Evolutionary conservation across 2,797 vertebrate genomes (phyloP), one percentile per base, ranked within the genome.

Genomic region (Manis javanica): DNA sequence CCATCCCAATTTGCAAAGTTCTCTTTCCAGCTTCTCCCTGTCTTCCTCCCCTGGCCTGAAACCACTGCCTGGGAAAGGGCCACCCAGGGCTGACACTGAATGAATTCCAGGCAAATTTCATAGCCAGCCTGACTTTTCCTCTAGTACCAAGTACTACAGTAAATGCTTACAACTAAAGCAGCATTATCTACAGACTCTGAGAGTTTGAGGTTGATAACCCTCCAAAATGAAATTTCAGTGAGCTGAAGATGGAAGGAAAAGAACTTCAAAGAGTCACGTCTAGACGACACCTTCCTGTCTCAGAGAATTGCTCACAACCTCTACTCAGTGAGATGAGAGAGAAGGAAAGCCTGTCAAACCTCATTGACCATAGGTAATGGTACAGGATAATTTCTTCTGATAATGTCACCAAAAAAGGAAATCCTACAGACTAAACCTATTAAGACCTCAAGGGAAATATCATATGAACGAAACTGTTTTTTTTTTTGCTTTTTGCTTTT

Each of bases 401-500:
- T 99, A 99, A 98, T 98, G 98, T 98, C 98, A 98, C 98, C 96
- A 91, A 97, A 98, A 98, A 98, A 98, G 99, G 99, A 99, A 99
- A 99, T 98, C 98, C 98, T 97, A 98, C 98, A 99, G 99, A 99
- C 99, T 98, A 99, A 99, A 99, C 98, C 98, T 96, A 99, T 99
- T 99, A 99, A 97, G 97, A 96, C 94, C 98, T 97, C 98, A 83
- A 93, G 98, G 97, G 98, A 98, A 98, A 94, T 93, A 83, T 83
- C 96, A 97, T 93, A 77, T 97, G 97, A 97, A 97, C 96, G 96
- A 95, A 97, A 97, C 88, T 95, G 96, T 71, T 95, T 93, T 92
- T 93, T 86, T 66, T 69, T 53, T 94, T 95, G 95, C 83, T 39
- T 94, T 96, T 86, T 39, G 19, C 57, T 93, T 97, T 88, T 74